These are phyloP conservation scores for Pangasius krempfi DNA, from an alignment of 2,797 vertebrate genomes.

Conservation along the genomic window DNA sequence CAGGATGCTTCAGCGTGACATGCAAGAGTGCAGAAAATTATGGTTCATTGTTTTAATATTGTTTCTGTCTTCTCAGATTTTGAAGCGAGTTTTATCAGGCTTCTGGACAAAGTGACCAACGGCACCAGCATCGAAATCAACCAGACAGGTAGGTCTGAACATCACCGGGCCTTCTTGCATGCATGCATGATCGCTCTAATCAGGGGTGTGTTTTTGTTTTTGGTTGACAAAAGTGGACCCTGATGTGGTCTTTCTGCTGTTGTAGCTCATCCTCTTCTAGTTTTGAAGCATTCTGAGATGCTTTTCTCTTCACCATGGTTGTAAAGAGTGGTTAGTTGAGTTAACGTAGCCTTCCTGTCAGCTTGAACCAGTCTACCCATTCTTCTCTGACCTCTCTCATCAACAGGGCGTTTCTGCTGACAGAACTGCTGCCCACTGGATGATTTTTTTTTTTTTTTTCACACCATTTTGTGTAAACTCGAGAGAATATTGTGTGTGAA, in stretches of 20 bases:
- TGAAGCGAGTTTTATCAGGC: conserved; percentile 94
- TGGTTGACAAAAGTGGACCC: neutral
- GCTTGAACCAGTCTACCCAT: neutral
- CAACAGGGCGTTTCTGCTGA: too few species aligned
- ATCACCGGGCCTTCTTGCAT: too few species aligned
- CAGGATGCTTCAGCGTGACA: neutral
- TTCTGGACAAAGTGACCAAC: conserved; percentile 96
- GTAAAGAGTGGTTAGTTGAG: neutral
- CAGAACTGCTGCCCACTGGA: too few species aligned
- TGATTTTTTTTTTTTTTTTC: too few species aligned
- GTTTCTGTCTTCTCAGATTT: conserved; percentile 79
- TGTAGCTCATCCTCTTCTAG: neutral
- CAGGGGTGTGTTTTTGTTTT: neutral
- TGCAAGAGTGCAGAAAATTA: neutral
- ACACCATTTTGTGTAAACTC: too few species aligned
- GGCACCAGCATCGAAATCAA: conserved; percentile 97
- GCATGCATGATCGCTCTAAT: neutral
- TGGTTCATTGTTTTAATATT: neutral
- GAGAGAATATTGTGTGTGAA: too few species aligned
- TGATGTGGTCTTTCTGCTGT: neutral
- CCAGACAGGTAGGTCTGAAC: conserved; percentile 83
- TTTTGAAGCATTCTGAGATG: neutral
- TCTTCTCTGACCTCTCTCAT: too few species aligned
- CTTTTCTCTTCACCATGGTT: neutral
- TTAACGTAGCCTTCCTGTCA: neutral